Conservation (phyloP, 2,888 invertebrate genomes). For the Stramonita haemastoma region DNA sequence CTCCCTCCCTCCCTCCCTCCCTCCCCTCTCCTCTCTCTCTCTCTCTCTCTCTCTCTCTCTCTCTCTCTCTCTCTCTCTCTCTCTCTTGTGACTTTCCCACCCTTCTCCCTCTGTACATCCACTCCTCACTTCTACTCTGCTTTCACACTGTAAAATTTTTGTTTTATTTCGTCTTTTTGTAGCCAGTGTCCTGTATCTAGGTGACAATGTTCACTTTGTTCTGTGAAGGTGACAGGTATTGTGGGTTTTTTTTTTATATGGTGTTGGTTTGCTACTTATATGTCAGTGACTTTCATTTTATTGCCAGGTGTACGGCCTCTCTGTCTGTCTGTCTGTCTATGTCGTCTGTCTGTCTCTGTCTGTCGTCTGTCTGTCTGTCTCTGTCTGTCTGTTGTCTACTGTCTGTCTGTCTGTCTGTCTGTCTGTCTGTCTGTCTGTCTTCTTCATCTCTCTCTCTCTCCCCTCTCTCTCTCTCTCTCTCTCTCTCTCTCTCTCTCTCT, state of each 20-base stretch:
- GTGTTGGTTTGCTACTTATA: too few relatives aligned
- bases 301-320: too few relatives aligned
- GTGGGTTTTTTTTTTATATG: neutral
- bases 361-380: neutral
- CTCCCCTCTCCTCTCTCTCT: neutral
- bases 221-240: neutral
- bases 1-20: too few relatives aligned
- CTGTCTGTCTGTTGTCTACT: neutral
- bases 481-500: neutral
- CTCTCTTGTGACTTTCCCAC: too few relatives aligned
- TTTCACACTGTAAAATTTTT: too few relatives aligned
- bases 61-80: slow-evolving; percentile 6
- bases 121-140: too few relatives aligned
- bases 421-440: neutral
- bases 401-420: too few relatives aligned
- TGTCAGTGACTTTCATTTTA: too few relatives aligned
- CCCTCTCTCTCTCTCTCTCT: neutral
- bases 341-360: slow-evolving; percentile 25
- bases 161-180: slow-evolving; percentile 16
- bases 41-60: slow-evolving; percentile 28
- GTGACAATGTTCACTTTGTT: slow-evolving; percentile 2
- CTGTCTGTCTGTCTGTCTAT: too few relatives aligned
- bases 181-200: slow-evolving; percentile 16
- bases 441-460: neutral
- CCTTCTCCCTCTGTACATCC: too few relatives aligned